Percentiles rank a stretch among this genome's conserved stretches.
phyloP scores from a whole-genome alignment of 2,888 invertebrate species.

The Endotricha flammealis region DNA sequence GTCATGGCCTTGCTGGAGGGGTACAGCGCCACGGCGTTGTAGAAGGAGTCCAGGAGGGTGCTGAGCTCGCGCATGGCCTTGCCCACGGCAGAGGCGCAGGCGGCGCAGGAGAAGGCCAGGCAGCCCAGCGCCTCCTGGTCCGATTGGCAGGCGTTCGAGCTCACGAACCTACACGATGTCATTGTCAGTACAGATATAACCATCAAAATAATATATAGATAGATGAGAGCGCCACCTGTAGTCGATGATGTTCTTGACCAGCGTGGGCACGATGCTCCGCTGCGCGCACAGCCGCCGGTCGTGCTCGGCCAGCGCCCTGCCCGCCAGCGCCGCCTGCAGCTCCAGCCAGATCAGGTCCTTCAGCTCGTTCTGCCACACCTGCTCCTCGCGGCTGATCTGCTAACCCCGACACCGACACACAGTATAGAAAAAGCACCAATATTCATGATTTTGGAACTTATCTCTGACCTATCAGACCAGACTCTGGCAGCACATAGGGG shows the following conservation, averaged over 20 bases:
- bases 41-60: slow-evolving; percentile 83
- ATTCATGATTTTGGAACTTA: too few species aligned
- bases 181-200: background rate
- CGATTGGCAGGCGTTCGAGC: slow-evolving; percentile 40
- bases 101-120: slow-evolving; percentile 83
- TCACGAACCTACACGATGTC: slow-evolving; percentile 46
- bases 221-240: slow-evolving; percentile 83
- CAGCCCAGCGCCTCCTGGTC: slow-evolving; percentile 72
- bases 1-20: slow-evolving; percentile 90
- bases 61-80: slow-evolving; percentile 86
- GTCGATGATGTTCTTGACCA: slow-evolving; percentile 86
- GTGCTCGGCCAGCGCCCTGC: slow-evolving; percentile 85
- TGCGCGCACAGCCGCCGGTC: slow-evolving; percentile 87
- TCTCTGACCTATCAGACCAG: too few species aligned
- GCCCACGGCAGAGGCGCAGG: slow-evolving; percentile 85
- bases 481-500: too few species aligned
- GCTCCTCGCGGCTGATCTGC: slow-evolving; percentile 90
- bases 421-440: background rate
- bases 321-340: slow-evolving; percentile 89
- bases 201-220: background rate
- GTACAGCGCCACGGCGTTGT: slow-evolving; percentile 88
- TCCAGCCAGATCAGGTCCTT: slow-evolving; percentile 96
- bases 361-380: slow-evolving; percentile 91
- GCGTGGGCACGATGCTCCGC: slow-evolving; percentile 82
- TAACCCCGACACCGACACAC: too few species aligned